Percentiles rank a stretch among this genome's conserved stretches.
phyloP scores from a whole-genome alignment of 2,888 invertebrate species.

The Atrina japonica region DNA sequence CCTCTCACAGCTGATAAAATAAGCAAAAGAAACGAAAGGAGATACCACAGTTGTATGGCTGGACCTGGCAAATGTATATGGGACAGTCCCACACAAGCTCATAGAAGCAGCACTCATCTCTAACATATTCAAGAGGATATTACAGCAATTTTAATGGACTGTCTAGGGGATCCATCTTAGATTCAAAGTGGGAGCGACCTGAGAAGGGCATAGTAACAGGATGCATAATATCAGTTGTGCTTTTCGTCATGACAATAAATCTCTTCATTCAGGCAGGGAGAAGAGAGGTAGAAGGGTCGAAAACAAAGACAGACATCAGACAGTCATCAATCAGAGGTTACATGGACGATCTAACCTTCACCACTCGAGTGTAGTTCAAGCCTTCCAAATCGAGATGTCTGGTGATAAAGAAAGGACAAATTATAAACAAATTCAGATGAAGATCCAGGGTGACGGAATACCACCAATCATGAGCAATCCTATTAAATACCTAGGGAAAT shows the following conservation, averaged over 20 bases:
- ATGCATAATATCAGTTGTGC: constrained; percentile 15
- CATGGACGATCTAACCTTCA: constrained; percentile 17
- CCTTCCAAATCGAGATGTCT: constrained; percentile 12
- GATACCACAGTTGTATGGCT: constrained; percentile 39
- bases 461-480: constrained; percentile 22
- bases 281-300: background rate
- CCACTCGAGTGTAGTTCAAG: constrained; percentile 5
- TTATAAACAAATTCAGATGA: background rate
- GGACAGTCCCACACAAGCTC: constrained; percentile 36
- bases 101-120: constrained; percentile 29
- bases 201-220: constrained; percentile 25
- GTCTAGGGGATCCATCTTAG: background rate
- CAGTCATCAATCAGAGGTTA: constrained; percentile 20
- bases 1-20: constrained; percentile 27
- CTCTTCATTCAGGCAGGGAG: background rate
- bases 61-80: constrained; percentile 36
- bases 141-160: background rate
- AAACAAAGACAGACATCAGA: background rate
- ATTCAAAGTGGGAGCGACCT: constrained; percentile 14
- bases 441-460: constrained; percentile 20
- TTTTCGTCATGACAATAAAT: constrained; percentile 16
- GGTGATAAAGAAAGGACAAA: too few species aligned
- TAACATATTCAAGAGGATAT: constrained; percentile 25
- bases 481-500: constrained; percentile 28
- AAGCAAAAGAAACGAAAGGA: constrained; percentile 13